Evolutionary conservation across 2,888 invertebrate genomes (phyloP).

Genomic region (Drosophila mayaguana): DNA sequence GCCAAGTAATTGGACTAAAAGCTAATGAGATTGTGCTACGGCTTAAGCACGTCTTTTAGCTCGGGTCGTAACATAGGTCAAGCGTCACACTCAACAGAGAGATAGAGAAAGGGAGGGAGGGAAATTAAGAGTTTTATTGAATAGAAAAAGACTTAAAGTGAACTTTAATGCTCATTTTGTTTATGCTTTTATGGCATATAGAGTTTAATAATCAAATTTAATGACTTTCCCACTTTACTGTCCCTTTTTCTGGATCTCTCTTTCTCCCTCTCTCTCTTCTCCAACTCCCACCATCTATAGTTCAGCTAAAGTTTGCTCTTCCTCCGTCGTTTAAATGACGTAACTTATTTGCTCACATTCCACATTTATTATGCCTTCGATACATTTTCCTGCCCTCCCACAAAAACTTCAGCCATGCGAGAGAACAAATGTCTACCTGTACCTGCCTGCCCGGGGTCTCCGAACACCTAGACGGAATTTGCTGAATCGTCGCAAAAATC

Average conservation of each 20-base stretch:
- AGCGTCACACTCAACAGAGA: neutral
- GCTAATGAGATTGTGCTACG: conserved; percentile 36
- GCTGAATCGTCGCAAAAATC: conserved; percentile 79
- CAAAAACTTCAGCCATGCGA: conserved; percentile 34
- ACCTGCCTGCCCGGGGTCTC: neutral
- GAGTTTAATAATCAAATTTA: conserved; percentile 11
- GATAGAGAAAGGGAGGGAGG: too few relatives aligned
- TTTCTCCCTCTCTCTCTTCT: too few relatives aligned
- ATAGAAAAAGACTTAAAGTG: neutral
- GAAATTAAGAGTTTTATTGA: neutral
- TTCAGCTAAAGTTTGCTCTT: conserved; percentile 3
- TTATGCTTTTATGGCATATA: neutral
- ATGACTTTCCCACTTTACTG: neutral
- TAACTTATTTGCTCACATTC: conserved; percentile 48
- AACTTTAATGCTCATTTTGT: neutral
- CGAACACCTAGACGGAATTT: conserved; percentile 50
- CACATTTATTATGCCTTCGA: conserved; percentile 44
- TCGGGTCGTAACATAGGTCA: neutral
- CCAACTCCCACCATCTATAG: neutral
- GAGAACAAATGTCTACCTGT: conserved; percentile 33
- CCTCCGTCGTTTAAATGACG: conserved; percentile 32
- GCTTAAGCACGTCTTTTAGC: neutral
- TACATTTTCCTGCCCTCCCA: conserved; percentile 27
- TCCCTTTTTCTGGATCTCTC: neutral
- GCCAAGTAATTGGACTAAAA: conserved; percentile 45